Percentiles rank a stretch among this genome's conserved stretches.
phyloP scores from a whole-genome alignment of 2,113 vertebrate genomes.

The Irena cyanogastra region DNA sequence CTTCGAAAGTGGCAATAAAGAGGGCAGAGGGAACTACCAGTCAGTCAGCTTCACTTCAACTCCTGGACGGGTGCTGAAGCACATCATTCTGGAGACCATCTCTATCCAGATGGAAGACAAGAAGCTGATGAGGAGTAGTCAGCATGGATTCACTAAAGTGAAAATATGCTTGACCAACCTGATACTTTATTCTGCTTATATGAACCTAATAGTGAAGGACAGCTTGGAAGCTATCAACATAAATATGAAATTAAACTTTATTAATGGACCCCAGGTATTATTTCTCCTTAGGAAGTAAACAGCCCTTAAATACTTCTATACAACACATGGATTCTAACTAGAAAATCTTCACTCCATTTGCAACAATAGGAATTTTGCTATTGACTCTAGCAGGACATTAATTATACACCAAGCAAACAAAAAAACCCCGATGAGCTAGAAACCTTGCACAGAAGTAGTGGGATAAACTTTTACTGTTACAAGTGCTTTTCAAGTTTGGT shows the following conservation, averaged over 20 bases:
- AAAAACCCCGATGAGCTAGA: background rate
- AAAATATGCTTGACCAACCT: background rate
- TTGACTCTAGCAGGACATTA: background rate
- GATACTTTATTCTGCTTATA: background rate
- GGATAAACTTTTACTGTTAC: background rate
- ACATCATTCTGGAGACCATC: background rate
- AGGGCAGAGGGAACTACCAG: background rate
- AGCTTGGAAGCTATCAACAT: background rate
- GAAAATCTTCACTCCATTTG: background rate
- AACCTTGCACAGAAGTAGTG: background rate
- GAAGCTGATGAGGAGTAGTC: background rate
- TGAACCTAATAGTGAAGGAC: background rate
- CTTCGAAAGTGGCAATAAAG: background rate
- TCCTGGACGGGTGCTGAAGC: background rate
- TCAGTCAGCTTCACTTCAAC: no score
- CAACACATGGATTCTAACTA: background rate
- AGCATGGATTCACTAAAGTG: background rate
- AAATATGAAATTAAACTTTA: background rate
- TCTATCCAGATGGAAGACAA: background rate
- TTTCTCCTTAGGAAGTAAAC: background rate
- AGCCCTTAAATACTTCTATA: background rate
- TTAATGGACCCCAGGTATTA: background rate
- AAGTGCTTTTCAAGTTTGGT: background rate
- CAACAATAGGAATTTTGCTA: background rate
- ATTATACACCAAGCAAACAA: background rate